Conservation (phyloP, 1,140 invertebrate genomes). For the Scaptomyza montana region DNA sequence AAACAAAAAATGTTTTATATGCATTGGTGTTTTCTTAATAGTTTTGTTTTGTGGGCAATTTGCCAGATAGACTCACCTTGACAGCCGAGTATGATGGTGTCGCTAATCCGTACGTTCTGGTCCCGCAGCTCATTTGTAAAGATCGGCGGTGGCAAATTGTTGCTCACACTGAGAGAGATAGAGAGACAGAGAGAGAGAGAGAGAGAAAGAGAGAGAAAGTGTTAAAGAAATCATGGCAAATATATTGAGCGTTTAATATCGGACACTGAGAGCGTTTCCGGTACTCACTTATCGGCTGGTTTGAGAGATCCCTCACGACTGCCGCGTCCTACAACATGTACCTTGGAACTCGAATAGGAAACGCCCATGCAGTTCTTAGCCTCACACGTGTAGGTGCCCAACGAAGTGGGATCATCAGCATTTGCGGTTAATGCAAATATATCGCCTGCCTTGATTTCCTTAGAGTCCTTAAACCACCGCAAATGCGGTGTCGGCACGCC, state of each 20-base stretch:
- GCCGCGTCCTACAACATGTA: constrained; percentile 89
- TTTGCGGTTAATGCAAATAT: constrained; percentile 93
- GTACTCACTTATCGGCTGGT: constrained; percentile 83
- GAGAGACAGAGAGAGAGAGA: constrained; percentile 1
- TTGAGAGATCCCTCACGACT: constrained; percentile 87
- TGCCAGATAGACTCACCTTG: constrained; percentile 86
- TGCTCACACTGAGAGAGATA: constrained; percentile 68
- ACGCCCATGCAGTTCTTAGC: constrained; percentile 94
- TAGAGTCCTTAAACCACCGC: constrained; percentile 93
- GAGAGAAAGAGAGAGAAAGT: constrained; percentile 14
- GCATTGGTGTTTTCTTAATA: constrained; percentile 7
- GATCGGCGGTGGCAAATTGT: constrained; percentile 88
- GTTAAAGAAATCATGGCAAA: neutral
- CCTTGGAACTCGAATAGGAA: constrained; percentile 91
- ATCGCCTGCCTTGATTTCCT: constrained; percentile 94
- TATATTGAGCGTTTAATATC: too few relatives aligned
- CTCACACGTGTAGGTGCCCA: constrained; percentile 93
- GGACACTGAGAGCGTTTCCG: neutral
- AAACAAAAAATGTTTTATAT: constrained; percentile 60
- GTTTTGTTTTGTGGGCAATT: constrained; percentile 38
- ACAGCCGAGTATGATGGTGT: constrained; percentile 88
- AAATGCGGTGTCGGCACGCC: constrained; percentile 92
- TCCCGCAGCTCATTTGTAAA: constrained; percentile 89
- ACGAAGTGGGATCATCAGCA: constrained; percentile 90
- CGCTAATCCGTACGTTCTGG: constrained; percentile 90